phyloP scores from a whole-genome alignment of 2,113 vertebrate genomes.

The Morone saxatilis region DNA sequence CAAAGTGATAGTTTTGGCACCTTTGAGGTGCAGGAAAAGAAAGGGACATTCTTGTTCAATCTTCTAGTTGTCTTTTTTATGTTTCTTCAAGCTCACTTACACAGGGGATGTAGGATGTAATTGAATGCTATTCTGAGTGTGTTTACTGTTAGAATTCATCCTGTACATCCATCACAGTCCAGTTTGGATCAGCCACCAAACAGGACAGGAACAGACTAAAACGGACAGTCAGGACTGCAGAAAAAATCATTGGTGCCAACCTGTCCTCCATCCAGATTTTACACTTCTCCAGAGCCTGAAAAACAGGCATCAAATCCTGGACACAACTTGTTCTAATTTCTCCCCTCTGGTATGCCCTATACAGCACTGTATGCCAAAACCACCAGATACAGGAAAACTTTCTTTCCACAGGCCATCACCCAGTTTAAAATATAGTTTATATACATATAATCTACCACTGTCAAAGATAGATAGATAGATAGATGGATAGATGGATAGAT shows the following conservation, averaged over 20 bases:
- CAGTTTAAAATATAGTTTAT: not conserved
- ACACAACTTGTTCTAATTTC: not conserved
- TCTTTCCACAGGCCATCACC: not conserved
- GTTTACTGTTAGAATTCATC: not conserved
- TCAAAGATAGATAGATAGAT: no score
- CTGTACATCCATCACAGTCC: not conserved
- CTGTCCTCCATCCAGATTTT: not conserved
- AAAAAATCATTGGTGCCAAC: not conserved
- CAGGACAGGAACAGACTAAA: not conserved
- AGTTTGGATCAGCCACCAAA: not conserved
- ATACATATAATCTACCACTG: not conserved
- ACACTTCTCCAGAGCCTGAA: not conserved
- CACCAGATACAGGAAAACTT: not conserved
- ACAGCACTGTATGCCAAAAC: not conserved
- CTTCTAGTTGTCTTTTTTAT: not conserved
- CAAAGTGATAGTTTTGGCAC: constrained; percentile 45
- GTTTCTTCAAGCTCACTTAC: not conserved
- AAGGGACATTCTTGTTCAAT: not conserved
- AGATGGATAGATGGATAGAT: no score
- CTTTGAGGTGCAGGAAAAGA: constrained; percentile 2
- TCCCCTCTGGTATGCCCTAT: not conserved
- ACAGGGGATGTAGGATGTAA: not conserved
- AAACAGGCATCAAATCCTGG: not conserved
- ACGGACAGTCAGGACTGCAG: not conserved
- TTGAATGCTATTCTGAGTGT: not conserved